These are phyloP conservation scores for Manacus vitellinus DNA, from an alignment of 2,113 vertebrate genomes.

Conservation along the genomic window DNA sequence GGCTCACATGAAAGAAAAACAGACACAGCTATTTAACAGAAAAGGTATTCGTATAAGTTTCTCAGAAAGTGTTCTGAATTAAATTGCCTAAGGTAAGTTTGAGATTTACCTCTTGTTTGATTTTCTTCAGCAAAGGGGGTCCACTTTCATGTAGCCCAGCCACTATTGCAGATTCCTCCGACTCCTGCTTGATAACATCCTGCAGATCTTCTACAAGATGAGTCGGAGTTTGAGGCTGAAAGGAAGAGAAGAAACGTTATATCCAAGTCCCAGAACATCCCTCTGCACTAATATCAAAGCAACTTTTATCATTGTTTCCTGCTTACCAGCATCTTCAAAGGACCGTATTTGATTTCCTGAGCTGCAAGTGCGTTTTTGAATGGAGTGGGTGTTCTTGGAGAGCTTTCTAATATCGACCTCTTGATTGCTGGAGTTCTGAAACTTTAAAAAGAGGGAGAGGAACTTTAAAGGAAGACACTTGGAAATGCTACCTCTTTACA, in stretches of 20 bases:
- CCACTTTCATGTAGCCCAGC: slow-evolving; percentile 79
- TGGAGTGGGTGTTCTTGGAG: slow-evolving; percentile 91
- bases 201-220: slow-evolving; percentile 86
- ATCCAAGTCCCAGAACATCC: slow-evolving; percentile 35
- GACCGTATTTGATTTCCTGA: slow-evolving; percentile 93
- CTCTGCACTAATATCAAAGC: slow-evolving; percentile 14
- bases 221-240: slow-evolving; percentile 85
- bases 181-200: slow-evolving; percentile 93
- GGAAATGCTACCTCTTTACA: not conserved
- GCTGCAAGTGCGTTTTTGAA: slow-evolving; percentile 89
- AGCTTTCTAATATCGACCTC: slow-evolving; percentile 90
- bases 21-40: slow-evolving; percentile 49
- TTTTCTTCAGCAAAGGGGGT: slow-evolving; percentile 92
- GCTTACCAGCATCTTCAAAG: slow-evolving; percentile 93
- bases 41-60: slow-evolving; percentile 45
- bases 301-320: slow-evolving; percentile 34
- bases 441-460: slow-evolving; percentile 75
- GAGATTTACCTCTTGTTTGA: slow-evolving; percentile 93
- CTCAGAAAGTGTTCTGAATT: slow-evolving; percentile 53
- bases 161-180: slow-evolving; percentile 87
- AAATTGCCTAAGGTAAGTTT: slow-evolving; percentile 44
- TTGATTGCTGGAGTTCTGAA: slow-evolving; percentile 93
- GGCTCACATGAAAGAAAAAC: slow-evolving; percentile 56
- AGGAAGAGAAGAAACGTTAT: slow-evolving; percentile 50
- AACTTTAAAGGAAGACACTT: slow-evolving; percentile 1